Percentiles rank a stretch among this genome's conserved stretches.
Conservation (phyloP, 2,113 vertebrate genomes). For the Heterotilapia buettikoferi region DNA sequence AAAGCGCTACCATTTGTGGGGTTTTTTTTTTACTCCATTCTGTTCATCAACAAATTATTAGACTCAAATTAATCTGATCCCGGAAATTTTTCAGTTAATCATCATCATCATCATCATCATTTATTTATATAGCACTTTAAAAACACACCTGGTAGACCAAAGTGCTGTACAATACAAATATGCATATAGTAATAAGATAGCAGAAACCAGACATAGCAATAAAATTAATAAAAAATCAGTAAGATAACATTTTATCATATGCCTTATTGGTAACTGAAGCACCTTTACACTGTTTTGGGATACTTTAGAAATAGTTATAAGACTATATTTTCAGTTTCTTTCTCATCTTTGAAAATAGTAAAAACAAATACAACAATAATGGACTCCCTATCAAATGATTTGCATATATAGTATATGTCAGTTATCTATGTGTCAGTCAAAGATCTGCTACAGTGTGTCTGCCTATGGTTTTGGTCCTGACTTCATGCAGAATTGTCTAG, state of each 20-base stretch:
- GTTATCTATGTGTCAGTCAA: background rate
- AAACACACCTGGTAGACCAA: no score
- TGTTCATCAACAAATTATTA: no score
- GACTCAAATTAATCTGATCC: background rate
- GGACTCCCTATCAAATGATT: background rate
- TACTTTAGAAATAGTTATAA: background rate
- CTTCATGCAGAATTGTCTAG: background rate
- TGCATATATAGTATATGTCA: background rate
- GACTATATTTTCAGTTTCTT: background rate
- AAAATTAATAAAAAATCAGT: no score
- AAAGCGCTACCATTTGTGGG: background rate
- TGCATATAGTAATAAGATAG: no score
- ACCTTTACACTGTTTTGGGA: background rate
- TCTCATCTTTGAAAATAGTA: background rate
- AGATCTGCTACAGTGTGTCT: background rate
- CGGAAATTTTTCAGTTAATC: accelerated
- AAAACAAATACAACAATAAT: background rate
- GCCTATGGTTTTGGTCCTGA: background rate
- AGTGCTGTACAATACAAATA: no score
- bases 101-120: no score
- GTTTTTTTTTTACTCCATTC: background rate
- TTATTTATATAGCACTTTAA: no score
- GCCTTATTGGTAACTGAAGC: background rate
- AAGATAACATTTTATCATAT: background rate
- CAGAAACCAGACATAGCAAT: no score